A percentile compares a stretch with the other conserved stretches of the same genome.
These are phyloP conservation scores for Scaptomyza polygonia DNA, from an alignment of 2,888 invertebrate genomes.

Conservation along the genomic window DNA sequence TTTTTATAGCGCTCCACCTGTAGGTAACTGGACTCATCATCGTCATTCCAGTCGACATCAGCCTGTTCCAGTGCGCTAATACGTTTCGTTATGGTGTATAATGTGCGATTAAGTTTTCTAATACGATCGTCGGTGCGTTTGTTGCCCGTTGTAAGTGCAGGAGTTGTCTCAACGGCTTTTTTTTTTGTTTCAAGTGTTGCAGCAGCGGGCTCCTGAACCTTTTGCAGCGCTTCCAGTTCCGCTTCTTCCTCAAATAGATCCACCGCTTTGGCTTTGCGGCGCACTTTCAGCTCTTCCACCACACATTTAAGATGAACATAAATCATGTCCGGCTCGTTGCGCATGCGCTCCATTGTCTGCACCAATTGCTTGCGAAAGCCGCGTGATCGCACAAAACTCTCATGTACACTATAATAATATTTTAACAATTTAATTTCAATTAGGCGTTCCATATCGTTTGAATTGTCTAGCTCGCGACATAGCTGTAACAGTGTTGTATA, in stretches of 20 bases:
- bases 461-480: slow-evolving; percentile 81
- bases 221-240: slow-evolving; percentile 37
- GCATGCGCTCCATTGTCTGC: slow-evolving; percentile 86
- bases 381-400: slow-evolving; percentile 86
- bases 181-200: slow-evolving; percentile 44
- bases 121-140: slow-evolving; percentile 85
- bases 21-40: slow-evolving; percentile 89
- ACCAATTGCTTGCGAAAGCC: slow-evolving; percentile 86
- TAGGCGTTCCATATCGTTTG: slow-evolving; percentile 87
- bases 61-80: slow-evolving; percentile 89
- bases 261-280: slow-evolving; percentile 84
- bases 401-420: slow-evolving; percentile 87
- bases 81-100: slow-evolving; percentile 87
- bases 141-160: slow-evolving; percentile 71
- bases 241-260: slow-evolving; percentile 29
- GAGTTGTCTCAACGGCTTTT: neutral
- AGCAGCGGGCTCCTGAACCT: slow-evolving; percentile 22
- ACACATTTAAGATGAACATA: slow-evolving; percentile 86
- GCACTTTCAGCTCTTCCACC: slow-evolving; percentile 87
- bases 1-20: slow-evolving; percentile 86
- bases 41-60: slow-evolving; percentile 90
- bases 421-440: slow-evolving; percentile 86
- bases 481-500: slow-evolving; percentile 76
- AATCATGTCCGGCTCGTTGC: slow-evolving; percentile 85
- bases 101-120: slow-evolving; percentile 86